A percentile compares a stretch with the other conserved stretches of the same genome.
Evolutionary conservation across 23 tunicate species (phyloP).

Genomic region (Pegea sp.): DNA sequence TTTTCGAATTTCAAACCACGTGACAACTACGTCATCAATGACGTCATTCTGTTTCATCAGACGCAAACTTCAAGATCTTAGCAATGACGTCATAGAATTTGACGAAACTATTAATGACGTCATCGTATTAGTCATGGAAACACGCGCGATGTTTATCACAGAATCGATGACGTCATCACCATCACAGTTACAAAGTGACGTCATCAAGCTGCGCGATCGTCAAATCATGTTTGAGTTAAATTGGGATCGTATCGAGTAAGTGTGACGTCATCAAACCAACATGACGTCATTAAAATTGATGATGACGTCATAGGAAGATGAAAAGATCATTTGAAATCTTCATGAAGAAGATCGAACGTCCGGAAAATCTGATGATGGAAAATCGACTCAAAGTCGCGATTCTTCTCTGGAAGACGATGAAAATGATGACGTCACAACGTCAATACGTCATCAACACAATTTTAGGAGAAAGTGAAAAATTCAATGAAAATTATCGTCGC

Average conservation of each 20-base stretch:
- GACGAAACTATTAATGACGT: conserved; percentile 24
- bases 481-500: conserved; percentile 22
- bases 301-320: too few relatives aligned
- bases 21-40: not conserved
- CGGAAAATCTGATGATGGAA: too few relatives aligned
- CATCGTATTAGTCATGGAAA: conserved; percentile 20
- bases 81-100: conserved; percentile 13
- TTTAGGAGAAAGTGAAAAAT: conserved; percentile 25
- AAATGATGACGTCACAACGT: too few relatives aligned
- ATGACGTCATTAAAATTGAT: too few relatives aligned
- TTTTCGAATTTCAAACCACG: not conserved
- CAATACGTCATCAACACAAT: too few relatives aligned
- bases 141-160: conserved; percentile 1
- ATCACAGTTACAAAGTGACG: conserved; percentile 28
- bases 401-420: too few relatives aligned
- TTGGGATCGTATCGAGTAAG: too few relatives aligned
- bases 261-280: too few relatives aligned
- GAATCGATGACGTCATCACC: conserved; percentile 4
- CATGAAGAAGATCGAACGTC: too few relatives aligned
- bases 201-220: conserved; percentile 38
- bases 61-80: conserved; percentile 9
- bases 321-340: too few relatives aligned
- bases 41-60: conserved; percentile 2
- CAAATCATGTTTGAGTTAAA: conserved; percentile 61
- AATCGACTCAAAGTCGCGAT: too few relatives aligned